Evolutionary conservation across 2,113 vertebrate species (phyloP).

Genomic region (Pristiophorus japonicus): DNA sequence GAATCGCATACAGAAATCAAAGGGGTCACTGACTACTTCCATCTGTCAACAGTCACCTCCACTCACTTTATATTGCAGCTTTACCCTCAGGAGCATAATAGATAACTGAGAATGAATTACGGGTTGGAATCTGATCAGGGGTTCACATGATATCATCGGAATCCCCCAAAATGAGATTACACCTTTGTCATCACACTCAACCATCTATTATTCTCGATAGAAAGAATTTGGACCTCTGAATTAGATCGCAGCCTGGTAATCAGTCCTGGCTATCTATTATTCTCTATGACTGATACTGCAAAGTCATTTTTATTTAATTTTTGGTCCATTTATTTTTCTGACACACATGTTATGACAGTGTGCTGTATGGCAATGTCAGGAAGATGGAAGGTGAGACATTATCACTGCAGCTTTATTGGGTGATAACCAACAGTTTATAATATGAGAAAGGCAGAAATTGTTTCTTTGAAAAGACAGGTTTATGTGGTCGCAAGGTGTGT

Average conservation of each 20-base stretch:
- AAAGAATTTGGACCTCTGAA: background rate
- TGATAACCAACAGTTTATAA: background rate
- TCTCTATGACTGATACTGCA: background rate
- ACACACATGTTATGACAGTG: background rate
- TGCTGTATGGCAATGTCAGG: background rate
- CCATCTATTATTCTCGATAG: background rate
- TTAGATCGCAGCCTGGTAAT: background rate
- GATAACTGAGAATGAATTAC: background rate
- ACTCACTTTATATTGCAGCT: background rate
- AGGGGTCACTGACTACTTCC: background rate
- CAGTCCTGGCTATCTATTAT: background rate
- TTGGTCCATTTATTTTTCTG: constrained; percentile 1
- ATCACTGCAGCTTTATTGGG: background rate
- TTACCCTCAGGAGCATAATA: background rate
- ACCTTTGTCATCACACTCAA: background rate
- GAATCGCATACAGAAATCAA: background rate
- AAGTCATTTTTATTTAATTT: constrained; percentile 27
- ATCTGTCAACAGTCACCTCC: background rate
- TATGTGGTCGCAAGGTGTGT: background rate
- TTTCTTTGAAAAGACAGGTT: constrained; percentile 12
- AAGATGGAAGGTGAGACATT: background rate
- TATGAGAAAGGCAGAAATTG: background rate
- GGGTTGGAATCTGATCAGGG: background rate
- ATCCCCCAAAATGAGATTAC: background rate
- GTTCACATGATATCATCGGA: background rate